Base-by-base conservation (phyloP, 1,140 invertebrate genomes). In the Drosophila parvula region DNA sequence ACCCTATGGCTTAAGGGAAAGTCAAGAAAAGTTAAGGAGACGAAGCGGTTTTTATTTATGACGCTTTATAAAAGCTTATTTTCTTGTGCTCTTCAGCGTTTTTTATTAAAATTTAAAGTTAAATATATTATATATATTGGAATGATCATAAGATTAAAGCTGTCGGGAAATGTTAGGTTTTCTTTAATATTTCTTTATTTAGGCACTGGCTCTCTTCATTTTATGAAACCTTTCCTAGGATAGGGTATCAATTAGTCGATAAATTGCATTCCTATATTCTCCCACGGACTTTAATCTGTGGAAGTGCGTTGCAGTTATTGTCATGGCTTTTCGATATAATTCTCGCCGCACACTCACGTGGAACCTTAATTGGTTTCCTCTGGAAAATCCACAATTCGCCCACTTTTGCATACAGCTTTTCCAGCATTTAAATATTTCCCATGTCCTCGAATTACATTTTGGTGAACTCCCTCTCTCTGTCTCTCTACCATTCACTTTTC, bases 281-380 rank as follows among this genome's bases (percentile, higher is more conserved):
- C 6, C 0, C 10, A 3, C n/a, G n/a, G 12, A 12, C n/a, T 76
- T 59, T 60, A 76, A 76, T 76, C 47, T 48, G n/a, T 47, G 44
- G 4, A 27, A 55, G 41, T 38, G 41, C 73, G 8, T 30, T 77
- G 73, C 74, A 77, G 74, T 68, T 43, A 53, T 76, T 76, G 47
- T 68, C 62, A 68, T 67, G 61, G 56, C 73, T 77, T 76, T 77
- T 76, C 36, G 43, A 36, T 43, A 59, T 70, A 70, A 50, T 70
- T 36, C 68, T 41, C 11, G 16, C 14, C 40, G 27, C 48, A 47
- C 30, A 45, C 27, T 45, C 45, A 48, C 32, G 40, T 51, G 36
- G 36, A 55, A 55, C 41, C 62, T 43, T 77, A 76, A 77, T 77
- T 77, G 73, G 62, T 55, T 76, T 77, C 56, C 47, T 22, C 45